Percentiles rank a stretch among this genome's conserved stretches.
Conservation (phyloP, 2,797 vertebrate species). For the Enteromius radiatus region DNA sequence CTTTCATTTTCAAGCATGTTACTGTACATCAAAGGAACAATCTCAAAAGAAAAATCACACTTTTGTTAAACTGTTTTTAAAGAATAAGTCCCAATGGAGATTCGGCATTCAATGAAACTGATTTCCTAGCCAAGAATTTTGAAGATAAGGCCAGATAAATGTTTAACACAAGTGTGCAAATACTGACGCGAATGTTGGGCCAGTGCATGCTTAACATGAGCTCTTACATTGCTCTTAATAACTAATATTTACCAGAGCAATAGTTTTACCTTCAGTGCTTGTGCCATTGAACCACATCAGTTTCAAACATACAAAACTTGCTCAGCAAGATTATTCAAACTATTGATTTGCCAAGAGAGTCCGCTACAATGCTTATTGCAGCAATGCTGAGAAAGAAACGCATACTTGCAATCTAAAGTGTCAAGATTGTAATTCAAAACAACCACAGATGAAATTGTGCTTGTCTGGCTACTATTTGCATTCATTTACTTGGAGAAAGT, state of each 20-base stretch:
- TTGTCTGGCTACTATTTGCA: neutral
- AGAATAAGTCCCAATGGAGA: neutral
- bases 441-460: too few species aligned
- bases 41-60: neutral
- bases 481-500: neutral
- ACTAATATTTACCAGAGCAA: neutral
- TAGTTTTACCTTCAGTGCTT: conserved; percentile 13
- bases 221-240: neutral
- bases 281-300: conserved; percentile 5
- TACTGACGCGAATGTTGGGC: neutral
- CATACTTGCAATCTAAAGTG: neutral
- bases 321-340: neutral
- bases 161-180: neutral
- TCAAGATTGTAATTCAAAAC: neutral
- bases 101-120: neutral
- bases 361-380: neutral
- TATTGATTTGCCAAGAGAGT: neutral
- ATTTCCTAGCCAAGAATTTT: neutral
- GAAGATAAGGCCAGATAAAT: neutral
- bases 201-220: neutral
- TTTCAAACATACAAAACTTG: neutral
- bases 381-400: neutral
- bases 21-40: neutral
- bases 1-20: neutral
- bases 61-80: conserved; percentile 9